Percentiles rank a stretch among this genome's conserved stretches.
phyloP scores from a whole-genome alignment of 2,113 vertebrate species.

The Pseudorhombus dupliciocellatus region DNA sequence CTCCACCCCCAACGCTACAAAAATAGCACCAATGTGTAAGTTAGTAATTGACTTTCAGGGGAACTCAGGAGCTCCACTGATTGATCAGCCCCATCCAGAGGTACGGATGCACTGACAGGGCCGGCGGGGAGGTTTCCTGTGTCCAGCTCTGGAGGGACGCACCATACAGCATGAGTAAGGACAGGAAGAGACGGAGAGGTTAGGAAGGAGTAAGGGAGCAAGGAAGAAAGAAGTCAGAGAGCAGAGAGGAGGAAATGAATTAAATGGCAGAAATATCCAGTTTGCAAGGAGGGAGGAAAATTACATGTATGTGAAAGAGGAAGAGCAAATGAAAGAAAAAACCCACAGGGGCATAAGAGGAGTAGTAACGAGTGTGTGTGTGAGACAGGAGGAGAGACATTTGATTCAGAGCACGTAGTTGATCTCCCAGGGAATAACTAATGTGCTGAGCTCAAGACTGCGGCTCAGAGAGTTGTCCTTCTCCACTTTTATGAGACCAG shows the following conservation, averaged over 20 bases:
- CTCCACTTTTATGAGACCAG: conserved; percentile 47
- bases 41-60: conserved; percentile 67
- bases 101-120: conserved; percentile 28
- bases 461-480: conserved; percentile 52
- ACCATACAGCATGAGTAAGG: background rate
- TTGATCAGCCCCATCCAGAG: conserved; percentile 42
- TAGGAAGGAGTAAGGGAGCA: background rate
- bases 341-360: conserved; percentile 5
- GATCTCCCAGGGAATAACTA: conserved; percentile 51
- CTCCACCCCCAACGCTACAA: conserved; percentile 12
- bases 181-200: background rate
- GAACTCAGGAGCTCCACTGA: conserved; percentile 61
- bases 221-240: background rate
- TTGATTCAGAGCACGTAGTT: conserved; percentile 51
- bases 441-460: conserved; percentile 42
- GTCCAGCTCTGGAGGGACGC: conserved; percentile 4
- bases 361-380: background rate
- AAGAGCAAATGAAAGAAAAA: conserved; percentile 17
- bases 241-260: background rate
- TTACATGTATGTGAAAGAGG: background rate
- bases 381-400: conserved; percentile 11
- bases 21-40: conserved; percentile 59
- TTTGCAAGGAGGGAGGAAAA: background rate
- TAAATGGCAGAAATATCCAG: background rate
- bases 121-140: conserved; percentile 19